phyloP scores from a whole-genome alignment of 2,888 invertebrate genomes.

The Taphrorychus bicolor region DNA sequence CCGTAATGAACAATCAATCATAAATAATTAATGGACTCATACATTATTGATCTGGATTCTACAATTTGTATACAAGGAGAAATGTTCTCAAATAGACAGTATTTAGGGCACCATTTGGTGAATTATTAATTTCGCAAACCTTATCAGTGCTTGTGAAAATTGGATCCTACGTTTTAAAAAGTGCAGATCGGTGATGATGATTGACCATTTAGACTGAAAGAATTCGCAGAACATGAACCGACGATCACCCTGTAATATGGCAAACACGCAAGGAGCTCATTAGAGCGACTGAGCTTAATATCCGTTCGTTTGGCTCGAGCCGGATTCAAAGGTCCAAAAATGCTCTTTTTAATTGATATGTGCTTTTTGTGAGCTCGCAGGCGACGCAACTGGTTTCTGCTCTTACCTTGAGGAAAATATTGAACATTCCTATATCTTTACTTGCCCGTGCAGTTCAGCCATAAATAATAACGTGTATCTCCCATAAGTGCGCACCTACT shows the following conservation, averaged over 20 bases:
- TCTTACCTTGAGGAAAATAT: neutral
- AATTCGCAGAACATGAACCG: neutral
- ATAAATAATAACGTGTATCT: too few relatives aligned
- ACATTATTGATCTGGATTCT: constrained; percentile 55
- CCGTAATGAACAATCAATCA: constrained; percentile 45
- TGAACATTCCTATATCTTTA: neutral
- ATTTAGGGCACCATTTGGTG: too few relatives aligned
- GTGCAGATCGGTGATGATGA: too few relatives aligned
- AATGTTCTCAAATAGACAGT: too few relatives aligned
- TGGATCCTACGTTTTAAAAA: too few relatives aligned
- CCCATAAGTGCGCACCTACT: too few relatives aligned
- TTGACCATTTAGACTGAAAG: neutral
- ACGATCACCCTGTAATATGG: constrained; percentile 17
- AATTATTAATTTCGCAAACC: too few relatives aligned
- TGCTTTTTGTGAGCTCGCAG: constrained; percentile 13
- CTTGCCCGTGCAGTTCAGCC: too few relatives aligned
- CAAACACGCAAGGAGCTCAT: constrained; percentile 29
- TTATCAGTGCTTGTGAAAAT: too few relatives aligned
- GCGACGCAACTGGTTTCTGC: neutral
- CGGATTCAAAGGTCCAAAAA: constrained; percentile 35
- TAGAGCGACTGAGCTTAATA: constrained; percentile 24
- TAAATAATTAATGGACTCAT: constrained; percentile 60
- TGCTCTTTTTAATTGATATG: constrained; percentile 32
- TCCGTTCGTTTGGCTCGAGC: constrained; percentile 34
- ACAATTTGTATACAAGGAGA: constrained; percentile 11